A percentile compares a stretch with the other conserved stretches of the same genome.
Evolutionary conservation across 1,140 invertebrate genomes (phyloP).

Genomic region (Hermetia illucens): DNA sequence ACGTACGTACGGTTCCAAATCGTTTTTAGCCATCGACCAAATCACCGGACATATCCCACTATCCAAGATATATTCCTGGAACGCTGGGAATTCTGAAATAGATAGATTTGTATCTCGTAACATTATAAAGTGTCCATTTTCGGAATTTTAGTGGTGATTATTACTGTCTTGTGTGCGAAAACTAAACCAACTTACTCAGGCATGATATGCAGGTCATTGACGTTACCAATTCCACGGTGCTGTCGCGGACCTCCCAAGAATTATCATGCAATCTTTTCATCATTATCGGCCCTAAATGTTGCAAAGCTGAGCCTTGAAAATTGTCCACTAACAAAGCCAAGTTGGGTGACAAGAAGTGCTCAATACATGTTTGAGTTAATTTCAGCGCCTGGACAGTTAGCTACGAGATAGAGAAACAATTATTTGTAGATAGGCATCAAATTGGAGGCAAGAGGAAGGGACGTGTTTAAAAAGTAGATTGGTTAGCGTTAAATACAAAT

Average conservation of each 20-base stretch:
- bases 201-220: constrained; percentile 51
- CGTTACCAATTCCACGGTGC: constrained; percentile 51
- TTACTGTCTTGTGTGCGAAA: not conserved
- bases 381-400: constrained; percentile 50
- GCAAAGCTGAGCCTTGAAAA: constrained; percentile 43
- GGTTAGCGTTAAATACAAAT: constrained; percentile 4
- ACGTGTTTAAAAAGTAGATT: not conserved
- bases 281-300: constrained; percentile 46
- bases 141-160: not conserved
- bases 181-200: constrained; percentile 40
- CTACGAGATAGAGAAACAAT: constrained; percentile 31
- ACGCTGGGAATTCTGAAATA: constrained; percentile 58
- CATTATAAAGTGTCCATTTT: too few species aligned
- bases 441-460: constrained; percentile 1
- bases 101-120: too few species aligned
- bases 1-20: constrained; percentile 55
- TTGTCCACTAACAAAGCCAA: constrained; percentile 52
- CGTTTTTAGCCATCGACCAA: constrained; percentile 44
- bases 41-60: constrained; percentile 47
- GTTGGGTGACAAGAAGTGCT: constrained; percentile 60
- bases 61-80: constrained; percentile 52
- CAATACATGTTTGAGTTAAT: constrained; percentile 48
- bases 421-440: constrained; percentile 1
- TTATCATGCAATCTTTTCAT: constrained; percentile 51
- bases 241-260: constrained; percentile 61